Base-by-base conservation (phyloP, 2,797 vertebrate species). In the Premnoplex brunnescens region DNA sequence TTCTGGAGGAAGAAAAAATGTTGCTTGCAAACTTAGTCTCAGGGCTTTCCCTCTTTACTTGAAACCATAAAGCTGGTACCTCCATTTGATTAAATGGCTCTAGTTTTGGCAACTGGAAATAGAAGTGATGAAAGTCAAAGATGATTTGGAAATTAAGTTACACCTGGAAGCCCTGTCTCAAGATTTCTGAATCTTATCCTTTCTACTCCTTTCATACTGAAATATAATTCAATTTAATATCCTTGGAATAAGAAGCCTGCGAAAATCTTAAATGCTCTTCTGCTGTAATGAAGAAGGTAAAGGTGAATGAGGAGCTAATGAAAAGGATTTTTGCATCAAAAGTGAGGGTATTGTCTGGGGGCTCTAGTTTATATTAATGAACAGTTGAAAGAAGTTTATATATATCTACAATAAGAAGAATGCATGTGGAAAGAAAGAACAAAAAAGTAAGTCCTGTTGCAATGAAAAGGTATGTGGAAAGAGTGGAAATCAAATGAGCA, bases 371-470 rank as follows among this genome's bases (percentile, higher is more conserved):
- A 7, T 60, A 7, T 72, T 88, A 73, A 66, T 39, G 60, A 88
- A 44, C 28, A 77, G 56, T 67, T 43, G 85, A 59, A 78, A 44
- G 37, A 85, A 72, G 23, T 55, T 83, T 13, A 20, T 46, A 2
- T 41, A 5, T 56, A 13, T 60, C 56, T 85, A 13, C 89, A 72
- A 5, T 75, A 80, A 85, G 91, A 95, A 96, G 52, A 87, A 89
- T 88, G 64, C 46, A 54, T 0, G 1, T 72, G 75, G 62, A 43
- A 83, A 91, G 34, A 73, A 95, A 56, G 4, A 18, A 12, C 18
- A 44, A 88, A 95, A 90, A 91, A 79, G n/a, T 87, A 88, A 92
- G 87, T 91, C 28, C 22, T 13, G 7, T 73, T 89, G 49, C 26
- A 37, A 20, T 55, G 44, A 54, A 91, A 79, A 73, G 32, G 79